A percentile compares a stretch with the other conserved stretches of the same genome.
Evolutionary conservation across 2,797 vertebrate species (phyloP).

Genomic region (Kryptolebias ocellatus): DNA sequence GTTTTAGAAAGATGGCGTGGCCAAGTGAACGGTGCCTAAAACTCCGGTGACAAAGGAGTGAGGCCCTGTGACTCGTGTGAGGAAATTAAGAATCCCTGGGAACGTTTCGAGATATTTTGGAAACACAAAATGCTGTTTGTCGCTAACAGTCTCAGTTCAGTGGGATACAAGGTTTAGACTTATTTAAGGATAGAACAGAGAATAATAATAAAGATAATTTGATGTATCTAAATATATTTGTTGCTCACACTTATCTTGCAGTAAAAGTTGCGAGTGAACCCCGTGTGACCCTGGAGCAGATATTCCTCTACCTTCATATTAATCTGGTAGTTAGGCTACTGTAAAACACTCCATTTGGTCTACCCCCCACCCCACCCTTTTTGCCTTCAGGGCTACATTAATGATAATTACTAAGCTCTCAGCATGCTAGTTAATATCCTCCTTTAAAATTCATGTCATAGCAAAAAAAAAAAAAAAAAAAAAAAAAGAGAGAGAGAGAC

Average conservation of each 20-base stretch:
- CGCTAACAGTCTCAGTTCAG: no score
- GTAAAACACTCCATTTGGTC: constrained; percentile 67
- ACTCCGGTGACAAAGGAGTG: no score
- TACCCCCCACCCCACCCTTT: constrained; percentile 49
- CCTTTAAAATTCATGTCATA: constrained; percentile 56
- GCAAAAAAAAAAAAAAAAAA: neutral
- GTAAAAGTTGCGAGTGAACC: constrained; percentile 55
- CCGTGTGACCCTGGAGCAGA: constrained; percentile 54
- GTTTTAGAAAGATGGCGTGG: no score
- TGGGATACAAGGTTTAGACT: no score
- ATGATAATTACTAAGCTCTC: constrained; percentile 72
- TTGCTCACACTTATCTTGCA: constrained; percentile 40
- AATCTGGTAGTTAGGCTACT: constrained; percentile 46
- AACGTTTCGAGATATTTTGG: no score
- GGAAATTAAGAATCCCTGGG: no score
- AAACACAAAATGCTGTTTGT: no score
- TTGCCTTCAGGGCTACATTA: constrained; percentile 68
- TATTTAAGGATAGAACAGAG: neutral
- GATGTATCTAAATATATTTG: constrained; percentile 20
- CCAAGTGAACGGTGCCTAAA: no score
- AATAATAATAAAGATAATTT: constrained; percentile 17
- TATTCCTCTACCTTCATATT: constrained; percentile 42
- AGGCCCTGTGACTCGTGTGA: no score
- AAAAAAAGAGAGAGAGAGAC: constrained; percentile 13
- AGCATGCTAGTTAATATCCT: constrained; percentile 62